These are phyloP conservation scores for Netelia melanura DNA, from an alignment of 2,888 invertebrate species.

Conservation along the genomic window DNA sequence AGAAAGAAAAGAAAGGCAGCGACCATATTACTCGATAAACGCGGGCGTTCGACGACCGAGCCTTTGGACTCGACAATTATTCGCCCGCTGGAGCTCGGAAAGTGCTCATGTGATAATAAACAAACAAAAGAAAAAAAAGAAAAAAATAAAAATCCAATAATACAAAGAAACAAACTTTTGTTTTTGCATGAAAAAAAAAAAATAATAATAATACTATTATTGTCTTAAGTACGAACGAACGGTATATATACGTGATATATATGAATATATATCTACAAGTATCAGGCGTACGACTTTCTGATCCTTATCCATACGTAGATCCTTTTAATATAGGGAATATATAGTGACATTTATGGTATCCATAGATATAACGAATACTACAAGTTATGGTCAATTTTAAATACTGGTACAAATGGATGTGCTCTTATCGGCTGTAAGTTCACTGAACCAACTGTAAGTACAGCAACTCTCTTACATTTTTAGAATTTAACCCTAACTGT, in stretches of 20 bases:
- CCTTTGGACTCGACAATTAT: conserved; percentile 40
- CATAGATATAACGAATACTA: no score
- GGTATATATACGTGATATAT: conserved; percentile 70
- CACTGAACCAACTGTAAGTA: no score
- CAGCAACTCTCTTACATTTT: no score
- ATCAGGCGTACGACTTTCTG: conserved; percentile 56
- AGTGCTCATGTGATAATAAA: conserved; percentile 69
- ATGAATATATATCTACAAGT: conserved; percentile 65
- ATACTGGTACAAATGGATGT: no score
- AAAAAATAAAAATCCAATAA: conserved; percentile 42
- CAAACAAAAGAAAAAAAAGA: conserved; percentile 28
- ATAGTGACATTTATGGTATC: not conserved
- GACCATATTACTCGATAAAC: conserved; percentile 51
- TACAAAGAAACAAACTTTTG: conserved; percentile 81
- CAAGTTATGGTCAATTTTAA: no score
- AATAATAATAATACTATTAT: conserved; percentile 75
- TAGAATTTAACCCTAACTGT: no score
- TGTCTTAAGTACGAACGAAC: conserved; percentile 80
- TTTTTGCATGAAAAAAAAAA: conserved; percentile 82
- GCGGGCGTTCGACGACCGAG: conserved; percentile 52
- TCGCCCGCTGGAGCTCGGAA: conserved; percentile 54
- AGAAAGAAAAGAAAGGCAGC: conserved; percentile 44
- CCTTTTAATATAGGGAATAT: not conserved
- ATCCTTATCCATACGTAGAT: conserved; percentile 59
- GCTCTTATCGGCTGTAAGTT: no score